These are phyloP conservation scores for Philereme transversata DNA, from an alignment of 2,888 invertebrate genomes.

Conservation along the genomic window DNA sequence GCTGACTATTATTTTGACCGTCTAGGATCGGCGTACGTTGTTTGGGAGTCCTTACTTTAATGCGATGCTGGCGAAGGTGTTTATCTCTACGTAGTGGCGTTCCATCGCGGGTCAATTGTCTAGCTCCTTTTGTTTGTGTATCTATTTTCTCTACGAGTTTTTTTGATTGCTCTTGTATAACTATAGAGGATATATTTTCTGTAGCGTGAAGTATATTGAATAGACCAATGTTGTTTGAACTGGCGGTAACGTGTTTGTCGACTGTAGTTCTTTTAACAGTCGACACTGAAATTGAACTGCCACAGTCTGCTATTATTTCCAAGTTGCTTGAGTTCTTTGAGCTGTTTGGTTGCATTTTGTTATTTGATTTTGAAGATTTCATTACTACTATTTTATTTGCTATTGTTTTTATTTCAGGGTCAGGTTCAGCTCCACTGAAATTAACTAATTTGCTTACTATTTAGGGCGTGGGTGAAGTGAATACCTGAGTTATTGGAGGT, in stretches of 20 bases:
- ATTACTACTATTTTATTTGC: conserved; percentile 33
- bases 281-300: conserved; percentile 43
- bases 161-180: too few species aligned
- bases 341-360: conserved; percentile 48
- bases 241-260: conserved; percentile 63
- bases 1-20: conserved; percentile 9
- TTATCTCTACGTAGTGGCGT: conserved; percentile 52
- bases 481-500: too few species aligned
- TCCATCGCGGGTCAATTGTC: conserved; percentile 42
- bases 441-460: neutral
- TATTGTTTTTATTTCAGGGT: conserved; percentile 42
- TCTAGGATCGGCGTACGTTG: conserved; percentile 49
- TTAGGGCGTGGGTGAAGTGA: neutral
- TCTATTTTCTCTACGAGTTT: conserved; percentile 17
- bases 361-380: conserved; percentile 50
- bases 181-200: conserved; percentile 20
- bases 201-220: conserved; percentile 37
- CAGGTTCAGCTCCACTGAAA: conserved; percentile 46
- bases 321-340: conserved; percentile 48
- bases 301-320: conserved; percentile 51
- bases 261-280: conserved; percentile 38
- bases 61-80: conserved; percentile 58
- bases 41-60: conserved; percentile 72
- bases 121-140: conserved; percentile 26
- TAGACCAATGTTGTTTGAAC: conserved; percentile 58